Evolutionary conservation across 2,888 invertebrate species (phyloP).

Genomic region (Enoplolaimus lenunculus): DNA sequence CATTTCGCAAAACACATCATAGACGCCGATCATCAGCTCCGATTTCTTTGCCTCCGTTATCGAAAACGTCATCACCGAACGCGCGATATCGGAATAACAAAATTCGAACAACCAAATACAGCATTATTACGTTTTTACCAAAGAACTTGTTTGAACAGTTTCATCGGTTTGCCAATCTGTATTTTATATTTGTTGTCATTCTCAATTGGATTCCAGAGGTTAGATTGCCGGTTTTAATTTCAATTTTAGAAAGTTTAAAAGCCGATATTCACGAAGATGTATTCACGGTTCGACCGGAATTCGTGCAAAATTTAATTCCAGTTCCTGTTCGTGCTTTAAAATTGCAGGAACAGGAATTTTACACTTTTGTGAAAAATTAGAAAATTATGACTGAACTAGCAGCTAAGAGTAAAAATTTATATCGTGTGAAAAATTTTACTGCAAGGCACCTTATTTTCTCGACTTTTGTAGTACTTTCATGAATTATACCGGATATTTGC

Average conservation of each 20-base stretch:
- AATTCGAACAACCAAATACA: slow-evolving; percentile 84
- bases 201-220: slow-evolving; percentile 86
- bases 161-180: slow-evolving; percentile 86
- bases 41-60: not conserved
- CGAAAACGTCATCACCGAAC: slow-evolving; percentile 70
- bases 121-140: slow-evolving; percentile 75
- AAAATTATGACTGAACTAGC: too few species aligned
- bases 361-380: too few species aligned
- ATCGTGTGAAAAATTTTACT: too few species aligned
- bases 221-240: too few species aligned
- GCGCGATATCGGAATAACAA: slow-evolving; percentile 61
- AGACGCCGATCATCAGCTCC: not conserved
- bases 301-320: too few species aligned
- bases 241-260: too few species aligned
- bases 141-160: slow-evolving; percentile 90
- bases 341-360: not conserved
- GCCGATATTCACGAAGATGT: too few species aligned
- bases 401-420: too few species aligned
- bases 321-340: not conserved
- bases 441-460: too few species aligned
- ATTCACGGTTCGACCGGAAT: too few species aligned
- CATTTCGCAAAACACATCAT: not conserved
- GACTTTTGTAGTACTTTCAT: too few species aligned
- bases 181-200: slow-evolving; percentile 84
- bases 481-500: too few species aligned